Conservation (phyloP, 2,888 invertebrate genomes). For the Cotesia congregata region DNA sequence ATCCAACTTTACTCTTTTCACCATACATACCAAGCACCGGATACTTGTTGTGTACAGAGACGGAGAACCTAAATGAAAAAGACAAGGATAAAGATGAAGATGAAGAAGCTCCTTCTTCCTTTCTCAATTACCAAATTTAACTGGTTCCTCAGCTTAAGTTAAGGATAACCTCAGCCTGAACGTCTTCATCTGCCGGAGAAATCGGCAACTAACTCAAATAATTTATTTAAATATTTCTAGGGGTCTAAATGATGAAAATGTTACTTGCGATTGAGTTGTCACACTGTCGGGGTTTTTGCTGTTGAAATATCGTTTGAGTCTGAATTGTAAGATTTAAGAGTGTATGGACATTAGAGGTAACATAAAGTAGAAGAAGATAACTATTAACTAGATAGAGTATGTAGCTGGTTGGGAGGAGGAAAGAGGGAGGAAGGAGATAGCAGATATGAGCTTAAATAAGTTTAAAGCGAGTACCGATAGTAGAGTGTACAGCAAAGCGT, state of each 20-base stretch:
- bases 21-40: background rate
- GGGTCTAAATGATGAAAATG: no score
- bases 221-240: no score
- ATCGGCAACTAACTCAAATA: background rate
- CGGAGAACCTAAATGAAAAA: background rate
- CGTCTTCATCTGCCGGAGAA: background rate
- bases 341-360: background rate
- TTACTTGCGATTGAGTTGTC: no score
- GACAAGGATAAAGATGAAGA: background rate
- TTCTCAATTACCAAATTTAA: slow-evolving; percentile 17
- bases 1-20: slow-evolving; percentile 11
- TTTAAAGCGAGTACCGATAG: slow-evolving; percentile 48
- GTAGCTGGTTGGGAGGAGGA: background rate
- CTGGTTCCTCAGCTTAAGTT: background rate
- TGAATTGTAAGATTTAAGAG: background rate
- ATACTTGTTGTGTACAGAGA: background rate
- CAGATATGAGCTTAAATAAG: slow-evolving; percentile 36
- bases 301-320: background rate
- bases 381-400: background rate
- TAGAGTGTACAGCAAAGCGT: slow-evolving; percentile 54
- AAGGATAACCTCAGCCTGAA: background rate
- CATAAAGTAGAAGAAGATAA: background rate
- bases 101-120: background rate
- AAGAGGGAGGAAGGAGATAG: background rate
- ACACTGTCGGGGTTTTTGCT: no score